Conservation (phyloP, 2,888 invertebrate genomes). For the Calephelis perditalis region DNA sequence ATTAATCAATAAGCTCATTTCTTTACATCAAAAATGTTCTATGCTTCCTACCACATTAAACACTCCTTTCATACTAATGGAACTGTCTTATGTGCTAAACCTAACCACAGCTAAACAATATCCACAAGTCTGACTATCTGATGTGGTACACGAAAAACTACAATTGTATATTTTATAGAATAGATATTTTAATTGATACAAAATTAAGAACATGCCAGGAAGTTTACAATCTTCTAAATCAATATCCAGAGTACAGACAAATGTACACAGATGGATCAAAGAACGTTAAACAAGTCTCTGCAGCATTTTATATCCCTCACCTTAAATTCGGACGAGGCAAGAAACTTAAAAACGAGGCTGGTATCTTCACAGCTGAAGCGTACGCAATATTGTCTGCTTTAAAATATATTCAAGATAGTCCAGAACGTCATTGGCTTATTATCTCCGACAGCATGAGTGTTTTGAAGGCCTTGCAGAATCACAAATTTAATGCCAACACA, state of each 20-base stretch:
- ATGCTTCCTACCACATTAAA: not conserved
- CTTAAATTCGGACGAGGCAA: conserved; percentile 12
- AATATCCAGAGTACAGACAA: conserved; percentile 13
- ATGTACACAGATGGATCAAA: conserved; percentile 22
- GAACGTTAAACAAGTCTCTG: conserved; percentile 15
- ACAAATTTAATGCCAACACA: conserved; percentile 12
- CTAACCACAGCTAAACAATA: not conserved
- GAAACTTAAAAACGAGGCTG: conserved; percentile 7
- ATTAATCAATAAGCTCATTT: conserved; percentile 7
- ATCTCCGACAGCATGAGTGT: conserved; percentile 22
- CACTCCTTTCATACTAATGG: not conserved
- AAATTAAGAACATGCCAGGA: conserved; percentile 16
- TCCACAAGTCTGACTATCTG: conserved; percentile 3
- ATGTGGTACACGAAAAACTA: not conserved
- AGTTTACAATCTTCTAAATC: conserved; percentile 12
- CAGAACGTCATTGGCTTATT: conserved; percentile 19
- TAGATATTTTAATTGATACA: conserved; percentile 13
- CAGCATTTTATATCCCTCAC: conserved; percentile 18
- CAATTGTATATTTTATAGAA: not conserved
- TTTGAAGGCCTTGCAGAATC: conserved; percentile 14
- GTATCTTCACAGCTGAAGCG: conserved; percentile 20
- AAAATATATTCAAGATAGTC: not conserved
- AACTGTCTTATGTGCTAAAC: not conserved
- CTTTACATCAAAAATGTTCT: not conserved
- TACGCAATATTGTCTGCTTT: conserved; percentile 16